Evolutionary conservation across 2,797 vertebrate species (phyloP), one percentile per base, ranked within the genome.

Genomic region (Centropyge bicolor): DNA sequence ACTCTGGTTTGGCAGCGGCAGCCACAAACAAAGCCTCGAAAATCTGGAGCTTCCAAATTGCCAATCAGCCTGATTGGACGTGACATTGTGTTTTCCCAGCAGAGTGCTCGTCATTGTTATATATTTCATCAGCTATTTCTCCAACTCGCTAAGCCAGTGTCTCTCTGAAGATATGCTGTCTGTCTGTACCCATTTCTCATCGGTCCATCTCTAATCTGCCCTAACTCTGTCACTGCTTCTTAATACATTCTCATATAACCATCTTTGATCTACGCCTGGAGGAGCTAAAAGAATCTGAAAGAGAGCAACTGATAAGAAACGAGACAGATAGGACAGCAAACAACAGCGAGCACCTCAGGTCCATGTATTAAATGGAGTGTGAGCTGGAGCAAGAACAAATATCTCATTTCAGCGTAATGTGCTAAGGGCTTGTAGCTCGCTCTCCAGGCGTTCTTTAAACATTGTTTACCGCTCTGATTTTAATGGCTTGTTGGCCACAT

Each of bases 401-500:
- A 88, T 88, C 79, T 91, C 46, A 89, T 94, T 92, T 85, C 46
- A 9, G 65, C 79, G 78, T 87, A 89, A 92, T 91, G 84, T 64
- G 67, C 76, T 63, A 59, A 78, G 72, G 83, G 82, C 87, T 86
- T 75, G 86, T 74, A 52, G 66, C 75, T 69, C 46, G 14, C 81
- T 89, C 89, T 89, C 70, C 57, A 49, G 78, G 85, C 86, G 16
- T 90, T 92, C 81, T 91, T 87, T 86, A 88, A 84, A 81, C 88
- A 86, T 82, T 87, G 87, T 93, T 93, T 92, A 93, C 86, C 35
- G 51, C 87, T 88, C 80, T 70, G 86, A 87, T 91, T 94, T 92
- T 90, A 92, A 94, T 92, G 89, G 91, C 86, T 89, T 90, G 90
- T 91, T 92, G 89, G 88, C 82, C 77, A 72, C 85, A 84, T 92